Evolutionary conservation across 2,888 invertebrate genomes (phyloP), one percentile per base, ranked within the genome.

Genomic region (Notodonta ziczac): DNA sequence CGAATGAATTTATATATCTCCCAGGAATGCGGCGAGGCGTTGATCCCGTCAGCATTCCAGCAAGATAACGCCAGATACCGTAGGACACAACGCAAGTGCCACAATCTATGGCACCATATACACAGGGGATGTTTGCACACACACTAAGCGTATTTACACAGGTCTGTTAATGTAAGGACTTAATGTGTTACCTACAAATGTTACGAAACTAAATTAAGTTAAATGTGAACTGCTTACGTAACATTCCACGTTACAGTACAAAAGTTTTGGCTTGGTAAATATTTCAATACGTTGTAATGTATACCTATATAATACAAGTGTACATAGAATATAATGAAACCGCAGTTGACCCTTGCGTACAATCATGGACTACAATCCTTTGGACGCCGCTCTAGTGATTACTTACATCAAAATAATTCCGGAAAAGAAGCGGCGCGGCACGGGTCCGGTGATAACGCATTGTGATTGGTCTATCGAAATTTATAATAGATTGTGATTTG

Each of bases 61-160:
- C 3, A 57, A 82, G 89, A 89, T 88, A 89, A 85, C 82, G 70
- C 66, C 57, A 65, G 63, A 74, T 66, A 64, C 62, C 46, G 55
- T 51, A 54, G 60, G 50, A 48, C 46, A 60, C 52, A 61, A 70
- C 75, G 77, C 82, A 83, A 82, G 83, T 83, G 85, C 77, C 77
- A 71, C 74, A 70, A 77, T 77, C 78, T 75, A 71, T 77, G 73
- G 74, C 77, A 74, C 76, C 80, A 84, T 83, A 85, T 81, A 82
- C 65, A 73, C 69, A 69, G 73, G 77, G 80, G 80, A 76, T 84
- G 84, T 88, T 83, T 84, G 80, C 79, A 74, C 69, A 53, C 69
- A 74, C 78, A 78, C 79, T 78, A 73, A 78, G 66, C 75, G 72
- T 87, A 87, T 88, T 86, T 87, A 85, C 77, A 72, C 68, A 75